Evolutionary conservation across 2,888 invertebrate genomes (phyloP).

Genomic region (Temnothorax rugatulus): DNA sequence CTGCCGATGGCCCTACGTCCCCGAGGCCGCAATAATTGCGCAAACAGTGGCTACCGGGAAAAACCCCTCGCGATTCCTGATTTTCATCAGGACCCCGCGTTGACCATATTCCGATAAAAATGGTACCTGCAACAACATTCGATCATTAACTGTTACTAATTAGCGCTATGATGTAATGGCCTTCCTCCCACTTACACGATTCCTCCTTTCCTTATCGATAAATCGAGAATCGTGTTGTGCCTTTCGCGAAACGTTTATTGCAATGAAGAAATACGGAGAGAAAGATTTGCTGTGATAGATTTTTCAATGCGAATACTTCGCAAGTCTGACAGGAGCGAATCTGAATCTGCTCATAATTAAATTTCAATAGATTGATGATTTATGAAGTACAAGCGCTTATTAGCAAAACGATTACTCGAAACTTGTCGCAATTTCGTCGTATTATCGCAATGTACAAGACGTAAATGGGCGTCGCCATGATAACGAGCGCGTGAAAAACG

Average conservation of each 20-base stretch:
- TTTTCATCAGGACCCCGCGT: slow-evolving; percentile 71
- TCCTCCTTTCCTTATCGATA: slow-evolving; percentile 35
- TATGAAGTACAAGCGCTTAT: neutral
- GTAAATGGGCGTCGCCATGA: neutral
- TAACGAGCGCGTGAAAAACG: slow-evolving; percentile 36
- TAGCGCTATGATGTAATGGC: slow-evolving; percentile 61
- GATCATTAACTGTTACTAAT: slow-evolving; percentile 74
- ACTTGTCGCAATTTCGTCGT: neutral
- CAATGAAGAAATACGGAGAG: neutral
- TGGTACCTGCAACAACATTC: slow-evolving; percentile 67
- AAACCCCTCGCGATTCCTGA: slow-evolving; percentile 72
- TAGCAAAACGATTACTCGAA: neutral
- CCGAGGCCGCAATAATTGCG: slow-evolving; percentile 65
- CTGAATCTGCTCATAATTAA: neutral
- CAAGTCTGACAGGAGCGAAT: neutral
- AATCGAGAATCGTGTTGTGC: slow-evolving; percentile 16
- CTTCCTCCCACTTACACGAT: neutral
- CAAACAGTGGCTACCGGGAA: slow-evolving; percentile 59
- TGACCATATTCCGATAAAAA: slow-evolving; percentile 66
- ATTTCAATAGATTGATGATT: neutral
- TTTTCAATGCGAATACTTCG: neutral
- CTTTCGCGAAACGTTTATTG: slow-evolving; percentile 1
- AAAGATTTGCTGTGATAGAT: slow-evolving; percentile 3
- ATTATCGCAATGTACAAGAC: neutral
- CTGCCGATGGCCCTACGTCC: slow-evolving; percentile 70